A percentile compares a stretch with the other conserved stretches of the same genome.
Conservation (phyloP, 2,888 invertebrate genomes). For the Thumatha senex region DNA sequence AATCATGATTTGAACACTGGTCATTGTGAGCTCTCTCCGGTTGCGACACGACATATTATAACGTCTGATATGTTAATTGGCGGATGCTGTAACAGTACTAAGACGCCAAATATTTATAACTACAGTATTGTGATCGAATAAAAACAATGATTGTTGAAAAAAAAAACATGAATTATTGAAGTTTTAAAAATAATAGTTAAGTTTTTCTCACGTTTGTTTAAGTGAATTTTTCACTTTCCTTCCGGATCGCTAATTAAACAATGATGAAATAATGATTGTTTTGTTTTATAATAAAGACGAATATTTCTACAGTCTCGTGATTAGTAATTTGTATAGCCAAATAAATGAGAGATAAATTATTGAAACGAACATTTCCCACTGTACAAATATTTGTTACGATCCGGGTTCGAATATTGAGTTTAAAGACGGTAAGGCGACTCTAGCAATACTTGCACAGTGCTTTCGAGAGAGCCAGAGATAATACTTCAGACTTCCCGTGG, state of each 20-base stretch:
- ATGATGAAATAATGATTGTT: background rate
- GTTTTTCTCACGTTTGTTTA: background rate
- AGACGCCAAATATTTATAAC: background rate
- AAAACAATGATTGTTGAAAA: background rate
- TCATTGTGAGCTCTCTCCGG: constrained; percentile 37
- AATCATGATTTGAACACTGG: constrained; percentile 26
- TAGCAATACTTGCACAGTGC: no score
- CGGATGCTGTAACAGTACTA: constrained; percentile 13
- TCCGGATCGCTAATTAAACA: background rate
- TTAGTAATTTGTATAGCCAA: no score
- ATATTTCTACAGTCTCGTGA: no score
- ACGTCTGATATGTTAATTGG: constrained; percentile 15
- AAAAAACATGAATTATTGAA: background rate
- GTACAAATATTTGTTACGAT: no score
- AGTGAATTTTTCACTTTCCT: background rate
- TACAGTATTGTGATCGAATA: background rate
- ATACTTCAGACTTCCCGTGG: no score
- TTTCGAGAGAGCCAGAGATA: no score
- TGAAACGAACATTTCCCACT: no score
- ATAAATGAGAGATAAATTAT: no score
- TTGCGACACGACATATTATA: constrained; percentile 27
- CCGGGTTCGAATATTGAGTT: no score
- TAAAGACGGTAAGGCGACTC: no score
- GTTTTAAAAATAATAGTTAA: background rate
- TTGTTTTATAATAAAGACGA: no score